These are phyloP conservation scores for Listrodromus nycthemerus DNA, from an alignment of 2,888 invertebrate genomes.

Conservation along the genomic window DNA sequence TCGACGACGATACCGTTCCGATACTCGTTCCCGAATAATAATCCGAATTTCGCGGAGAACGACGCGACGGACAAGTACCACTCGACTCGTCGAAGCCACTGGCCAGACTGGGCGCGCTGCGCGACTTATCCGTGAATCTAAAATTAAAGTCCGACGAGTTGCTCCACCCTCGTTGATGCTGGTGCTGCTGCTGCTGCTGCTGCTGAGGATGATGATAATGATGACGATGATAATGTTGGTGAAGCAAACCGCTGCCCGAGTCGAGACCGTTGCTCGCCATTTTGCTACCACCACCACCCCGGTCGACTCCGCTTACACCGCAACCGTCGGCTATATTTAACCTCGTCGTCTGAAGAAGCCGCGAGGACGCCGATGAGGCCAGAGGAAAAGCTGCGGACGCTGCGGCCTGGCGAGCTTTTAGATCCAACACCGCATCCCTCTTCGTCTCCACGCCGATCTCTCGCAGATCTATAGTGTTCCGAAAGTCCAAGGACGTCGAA, in stretches of 20 bases:
- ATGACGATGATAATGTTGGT: constrained; percentile 70
- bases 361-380: constrained; percentile 74
- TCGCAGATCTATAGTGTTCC: constrained; percentile 81
- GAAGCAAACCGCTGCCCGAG: constrained; percentile 60
- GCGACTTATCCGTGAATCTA: constrained; percentile 84
- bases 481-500: constrained; percentile 79
- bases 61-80: constrained; percentile 44
- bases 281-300: constrained; percentile 65
- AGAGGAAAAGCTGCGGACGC: constrained; percentile 58
- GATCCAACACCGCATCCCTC: constrained; percentile 78
- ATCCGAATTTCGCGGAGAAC: constrained; percentile 50
- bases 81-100: constrained; percentile 77
- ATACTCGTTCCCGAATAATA: constrained; percentile 50
- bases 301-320: constrained; percentile 55
- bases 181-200: constrained; percentile 67
- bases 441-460: constrained; percentile 81
- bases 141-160: constrained; percentile 81
- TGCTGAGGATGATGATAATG: constrained; percentile 70
- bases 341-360: constrained; percentile 76
- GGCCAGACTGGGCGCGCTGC: constrained; percentile 83
- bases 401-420: constrained; percentile 77
- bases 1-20: constrained; percentile 71
- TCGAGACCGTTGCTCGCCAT: constrained; percentile 65
- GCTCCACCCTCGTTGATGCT: constrained; percentile 75
- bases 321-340: constrained; percentile 80